A percentile compares a stretch with the other conserved stretches of the same genome.
Conservation (phyloP, 2,888 invertebrate species). For the Mellilla xanthometata region DNA sequence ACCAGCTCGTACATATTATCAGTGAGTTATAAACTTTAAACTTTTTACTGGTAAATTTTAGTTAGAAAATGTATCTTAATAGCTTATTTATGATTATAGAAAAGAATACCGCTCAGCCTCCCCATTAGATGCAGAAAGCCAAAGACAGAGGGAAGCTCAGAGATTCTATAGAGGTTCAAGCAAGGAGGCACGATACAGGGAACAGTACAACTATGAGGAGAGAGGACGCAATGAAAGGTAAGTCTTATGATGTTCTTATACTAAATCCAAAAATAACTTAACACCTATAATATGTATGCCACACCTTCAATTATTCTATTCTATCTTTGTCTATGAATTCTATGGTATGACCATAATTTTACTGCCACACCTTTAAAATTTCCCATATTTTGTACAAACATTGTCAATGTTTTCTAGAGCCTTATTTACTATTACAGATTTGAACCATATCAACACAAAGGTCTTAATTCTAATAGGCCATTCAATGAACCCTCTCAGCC, state of each 20-base stretch:
- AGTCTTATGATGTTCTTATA: constrained; percentile 6
- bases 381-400: too few relatives aligned
- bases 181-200: constrained; percentile 59
- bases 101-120: constrained; percentile 61
- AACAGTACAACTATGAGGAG: constrained; percentile 56
- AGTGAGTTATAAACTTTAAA: constrained; percentile 49
- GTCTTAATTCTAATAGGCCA: constrained; percentile 58
- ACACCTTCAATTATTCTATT: too few relatives aligned
- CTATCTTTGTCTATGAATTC: too few relatives aligned
- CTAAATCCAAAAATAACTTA: too few relatives aligned
- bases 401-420: too few relatives aligned
- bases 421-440: constrained; percentile 50
- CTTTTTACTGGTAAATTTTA: too few relatives aligned
- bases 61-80: too few relatives aligned
- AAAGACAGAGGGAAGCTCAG: constrained; percentile 65
- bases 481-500: constrained; percentile 47
- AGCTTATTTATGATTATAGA: constrained; percentile 41
- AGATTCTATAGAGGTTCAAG: constrained; percentile 73
- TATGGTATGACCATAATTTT: too few relatives aligned
- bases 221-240: constrained; percentile 59
- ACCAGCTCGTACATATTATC: constrained; percentile 69
- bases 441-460: constrained; percentile 49
- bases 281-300: constrained; percentile 19
- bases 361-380: too few relatives aligned
- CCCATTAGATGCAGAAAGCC: constrained; percentile 54